These are phyloP conservation scores for Protophormia terraenovae DNA, from an alignment of 2,888 invertebrate species.

Conservation along the genomic window DNA sequence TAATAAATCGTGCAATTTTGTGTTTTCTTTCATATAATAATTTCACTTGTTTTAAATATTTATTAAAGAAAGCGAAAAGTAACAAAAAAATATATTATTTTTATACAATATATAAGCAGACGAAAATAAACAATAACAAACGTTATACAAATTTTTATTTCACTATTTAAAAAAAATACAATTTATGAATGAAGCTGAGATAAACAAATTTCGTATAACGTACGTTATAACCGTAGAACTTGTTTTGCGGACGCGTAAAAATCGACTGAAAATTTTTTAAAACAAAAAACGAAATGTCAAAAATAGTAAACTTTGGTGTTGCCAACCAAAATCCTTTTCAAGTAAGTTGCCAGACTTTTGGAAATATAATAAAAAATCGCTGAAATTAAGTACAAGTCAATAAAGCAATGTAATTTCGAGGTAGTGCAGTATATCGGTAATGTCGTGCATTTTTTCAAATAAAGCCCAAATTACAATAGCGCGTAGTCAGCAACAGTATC, in stretches of 20 bases:
- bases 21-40: neutral
- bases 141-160: constrained; percentile 3
- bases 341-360: neutral
- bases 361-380: neutral
- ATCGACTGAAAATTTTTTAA: constrained; percentile 40
- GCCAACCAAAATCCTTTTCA: neutral
- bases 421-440: no score
- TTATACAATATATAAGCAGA: neutral
- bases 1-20: neutral
- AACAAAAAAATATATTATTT: neutral
- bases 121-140: neutral
- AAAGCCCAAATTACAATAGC: no score
- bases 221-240: neutral
- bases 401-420: no score
- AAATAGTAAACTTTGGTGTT: neutral
- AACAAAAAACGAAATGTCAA: constrained; percentile 29
- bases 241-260: constrained; percentile 54
- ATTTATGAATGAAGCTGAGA: constrained; percentile 27
- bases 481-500: no score
- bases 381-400: no score
- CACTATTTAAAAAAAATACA: neutral
- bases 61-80: neutral
- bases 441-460: no score
- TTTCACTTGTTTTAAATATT: constrained; percentile 7
- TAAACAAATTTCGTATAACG: neutral